Base-by-base conservation (phyloP, 1,140 invertebrate species). In the Drosophila micromelanica region DNA sequence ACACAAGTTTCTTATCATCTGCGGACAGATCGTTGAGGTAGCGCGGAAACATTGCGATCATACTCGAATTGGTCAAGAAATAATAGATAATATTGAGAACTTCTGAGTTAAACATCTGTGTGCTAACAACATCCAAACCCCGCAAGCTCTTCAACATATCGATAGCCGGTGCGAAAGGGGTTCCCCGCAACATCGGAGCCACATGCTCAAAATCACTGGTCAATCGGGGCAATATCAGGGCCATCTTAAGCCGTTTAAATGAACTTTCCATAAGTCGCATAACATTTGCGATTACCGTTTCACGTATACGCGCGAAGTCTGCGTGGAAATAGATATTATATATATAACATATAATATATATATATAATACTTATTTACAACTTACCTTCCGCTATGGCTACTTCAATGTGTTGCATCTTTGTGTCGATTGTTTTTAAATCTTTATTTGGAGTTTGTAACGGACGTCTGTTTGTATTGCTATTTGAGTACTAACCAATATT, bases 141-240 rank as follows among this genome's bases (percentile, higher is more conserved):
- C 42, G 27, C 9, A 72, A 20, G 3, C 13, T 57, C 20, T 76
- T 68, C 13, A 86, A 35, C 5, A 70, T 45, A 2, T 12, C 32
- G 0, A 84, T 23, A 0, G 72, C 64, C n/a, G 67, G 52, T 13
- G 64, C 52, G 15, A 77, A 89, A 0, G 37, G 0, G 0, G 84
- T 77, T 12, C 45, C 56, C 0, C n/a, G 48, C 2, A 89, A 13
- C 0, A 35, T 15, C 0, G 11, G 23, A 5, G 38, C 45, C 6
- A 80, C 27, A 6, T 54, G 12, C 0, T 67, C 45, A 0, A 71
- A 40, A 27, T 90, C 40, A 6, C 73, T 37, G 11, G 76, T 37
- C 7, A 89, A 17, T 7, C 49, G 51, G 0, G 84, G 84, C 40
- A 89, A 11, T 0, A 89, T 72, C 13, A 89, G 49, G 0, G 79